Base-by-base conservation (phyloP, 2,113 vertebrate species). In the Hippocampus mohnikei region DNA sequence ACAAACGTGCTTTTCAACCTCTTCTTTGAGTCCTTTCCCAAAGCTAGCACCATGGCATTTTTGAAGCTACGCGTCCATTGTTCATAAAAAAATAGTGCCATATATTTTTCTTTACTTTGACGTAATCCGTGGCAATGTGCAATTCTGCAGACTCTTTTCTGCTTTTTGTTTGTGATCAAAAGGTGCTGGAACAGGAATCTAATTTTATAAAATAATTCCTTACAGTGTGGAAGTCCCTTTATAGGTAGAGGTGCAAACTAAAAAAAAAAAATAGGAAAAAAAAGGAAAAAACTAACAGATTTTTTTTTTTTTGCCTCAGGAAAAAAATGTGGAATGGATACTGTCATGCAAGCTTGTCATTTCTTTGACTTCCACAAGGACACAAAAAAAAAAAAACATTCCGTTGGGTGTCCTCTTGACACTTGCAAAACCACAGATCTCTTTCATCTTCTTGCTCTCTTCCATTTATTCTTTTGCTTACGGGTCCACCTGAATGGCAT, bases 1-100 rank as follows among this genome's bases (percentile, higher is more conserved):
- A 75, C 88, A 89, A 90, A 87, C 90, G 82, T 92, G 89, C 91
- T 89, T 90, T 91, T 91, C 86, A 89, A 90, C 86, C 90, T 91
- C 86, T 90, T 92, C 91, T 91, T 92, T 87, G 87, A 92, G 91
- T 93, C 90, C 88, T 83, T 93, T 91, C 89, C 88, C 91, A 92
- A 92, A 92, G 91, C 91, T 93, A 93, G 93, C 93, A 93, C 93
- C 93, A 92, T 93, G 90, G 91, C 91, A 93, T 91, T 92, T 89
- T 65, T 91, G 89, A 88, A 93, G 91, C 92, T 93, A 94, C 89
- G 91, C 86, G 90, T 92, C 91, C 89, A 91, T 92, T 92, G 92
- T 94, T 92, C 92, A 90, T 94, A 93, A 91, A 93, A 94, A 94
- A 94, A 93, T 93, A 93, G 92, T 94, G 92, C 92, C 91, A 89